Conservation (phyloP, 2,797 vertebrate species). For the Molossus alvarezi region DNA sequence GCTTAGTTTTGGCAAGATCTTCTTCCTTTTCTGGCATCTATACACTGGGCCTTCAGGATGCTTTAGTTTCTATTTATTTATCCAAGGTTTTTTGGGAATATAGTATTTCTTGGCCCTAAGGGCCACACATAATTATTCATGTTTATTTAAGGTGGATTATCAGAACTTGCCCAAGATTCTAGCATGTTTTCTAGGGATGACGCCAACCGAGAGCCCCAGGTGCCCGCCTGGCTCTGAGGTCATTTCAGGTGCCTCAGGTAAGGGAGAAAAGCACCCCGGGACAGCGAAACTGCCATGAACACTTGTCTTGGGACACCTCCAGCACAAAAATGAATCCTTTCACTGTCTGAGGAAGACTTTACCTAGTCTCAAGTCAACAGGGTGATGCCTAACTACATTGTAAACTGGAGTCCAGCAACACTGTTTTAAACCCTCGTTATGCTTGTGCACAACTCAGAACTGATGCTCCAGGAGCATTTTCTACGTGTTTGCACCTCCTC, state of each 20-base stretch:
- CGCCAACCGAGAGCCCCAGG: not conserved
- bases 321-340: not conserved
- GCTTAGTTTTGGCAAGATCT: conserved; percentile 76
- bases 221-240: not conserved
- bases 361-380: not conserved
- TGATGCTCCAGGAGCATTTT: not conserved
- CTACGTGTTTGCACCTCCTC: not conserved
- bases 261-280: not conserved
- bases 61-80: conserved; percentile 14
- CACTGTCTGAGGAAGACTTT: not conserved
- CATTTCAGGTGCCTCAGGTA: not conserved
- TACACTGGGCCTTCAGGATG: conserved; percentile 46
- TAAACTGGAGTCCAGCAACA: not conserved
- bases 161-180: not conserved
- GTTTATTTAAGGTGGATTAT: not conserved
- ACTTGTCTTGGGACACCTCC: not conserved
- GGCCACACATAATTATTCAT: not conserved
- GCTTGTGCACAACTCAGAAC: not conserved
- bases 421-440: not conserved
- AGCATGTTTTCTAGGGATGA: not conserved
- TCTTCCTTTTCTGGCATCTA: conserved; percentile 74
- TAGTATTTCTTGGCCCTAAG: not conserved
- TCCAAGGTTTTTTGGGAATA: not conserved
- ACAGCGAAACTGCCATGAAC: not conserved
- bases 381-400: not conserved